Base-by-base conservation (phyloP, 2,113 vertebrate species). In the Pteruthius melanotis region DNA sequence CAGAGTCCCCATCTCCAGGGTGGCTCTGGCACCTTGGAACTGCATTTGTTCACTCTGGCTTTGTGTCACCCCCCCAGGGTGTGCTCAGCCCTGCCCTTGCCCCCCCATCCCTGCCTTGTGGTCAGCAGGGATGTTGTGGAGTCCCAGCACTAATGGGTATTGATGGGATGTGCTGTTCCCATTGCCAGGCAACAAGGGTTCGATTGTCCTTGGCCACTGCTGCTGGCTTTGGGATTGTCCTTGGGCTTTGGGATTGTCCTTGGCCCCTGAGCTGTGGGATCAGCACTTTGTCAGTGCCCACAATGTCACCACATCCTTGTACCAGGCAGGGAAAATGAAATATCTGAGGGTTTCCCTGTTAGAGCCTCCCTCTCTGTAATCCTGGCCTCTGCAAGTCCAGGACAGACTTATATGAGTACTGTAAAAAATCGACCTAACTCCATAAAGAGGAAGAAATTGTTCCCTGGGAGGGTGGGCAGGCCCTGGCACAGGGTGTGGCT, bases 401-500 rank as follows among this genome's bases (percentile, higher is more conserved):
- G 68, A 63, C 30, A 53, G 19, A 18, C 1, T 1, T 33, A 35
- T 27, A 49, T 44, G 52, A 75, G 15, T 19, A 11, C 30, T 57
- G 30, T 65, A 27, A 63, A 71, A 64, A 50, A 22, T 14, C 1
- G 0, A 33, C 2, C 23, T 10, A 20, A 40, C 17, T 59, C 21
- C 59, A 4, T 49, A 11, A 45, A 52, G 35, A 5, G 63, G 35
- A 72, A 42, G 28, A 0, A 60, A 47, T 27, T 13, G 0, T 5
- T 40, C 24, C 24, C 24, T 68, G n/a, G 0, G 1, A 83, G n/a
- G 33, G 24, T 24, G 19, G 8, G 2, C 1, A 74, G 72, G 52
- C 3, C 40, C 40, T 80, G 86, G 33, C 44, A 20, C 23, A 49
- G 37, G 35, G 9, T 57, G 45, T 2, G 87, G 45, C 69, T 89